phyloP scores from a whole-genome alignment of 92 coral and sea anemone species.

The Actinernus sp. region DNA sequence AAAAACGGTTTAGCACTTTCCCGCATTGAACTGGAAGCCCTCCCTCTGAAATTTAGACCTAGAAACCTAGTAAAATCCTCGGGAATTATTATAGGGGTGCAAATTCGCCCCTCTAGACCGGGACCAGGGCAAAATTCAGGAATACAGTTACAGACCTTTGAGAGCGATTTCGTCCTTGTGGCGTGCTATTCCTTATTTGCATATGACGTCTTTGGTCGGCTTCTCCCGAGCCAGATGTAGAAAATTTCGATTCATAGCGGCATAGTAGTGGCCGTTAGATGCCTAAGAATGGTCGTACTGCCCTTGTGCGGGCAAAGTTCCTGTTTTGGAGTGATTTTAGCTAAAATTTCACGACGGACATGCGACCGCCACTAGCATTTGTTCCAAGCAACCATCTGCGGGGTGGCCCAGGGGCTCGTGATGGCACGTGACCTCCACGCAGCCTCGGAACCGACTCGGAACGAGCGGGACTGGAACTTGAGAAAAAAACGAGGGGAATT shows the following conservation, averaged over 20 bases:
- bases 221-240: constrained; percentile 60
- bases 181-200: constrained; percentile 89
- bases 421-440: constrained; percentile 70
- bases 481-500: background rate
- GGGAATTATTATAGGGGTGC: constrained; percentile 65
- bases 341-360: constrained; percentile 99
- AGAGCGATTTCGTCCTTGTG: constrained; percentile 81
- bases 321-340: constrained; percentile 99
- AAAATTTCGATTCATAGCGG: constrained; percentile 72
- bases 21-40: background rate
- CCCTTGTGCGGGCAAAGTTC: constrained; percentile 91
- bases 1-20: background rate
- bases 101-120: constrained; percentile 62
- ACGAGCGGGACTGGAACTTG: constrained; percentile 12
- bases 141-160: constrained; percentile 61
- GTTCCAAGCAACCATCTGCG: constrained; percentile 98
- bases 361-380: constrained; percentile 99
- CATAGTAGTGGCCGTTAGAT: constrained; percentile 69
- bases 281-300: constrained; percentile 78
- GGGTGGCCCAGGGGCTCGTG: constrained; percentile 89
- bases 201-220: constrained; percentile 75
- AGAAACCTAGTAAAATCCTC: constrained; percentile 13
- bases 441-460: constrained; percentile 13
- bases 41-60: background rate
- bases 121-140: constrained; percentile 63